Conservation (phyloP, 1,140 invertebrate genomes). For the Druon quercuslanigerum region DNA sequence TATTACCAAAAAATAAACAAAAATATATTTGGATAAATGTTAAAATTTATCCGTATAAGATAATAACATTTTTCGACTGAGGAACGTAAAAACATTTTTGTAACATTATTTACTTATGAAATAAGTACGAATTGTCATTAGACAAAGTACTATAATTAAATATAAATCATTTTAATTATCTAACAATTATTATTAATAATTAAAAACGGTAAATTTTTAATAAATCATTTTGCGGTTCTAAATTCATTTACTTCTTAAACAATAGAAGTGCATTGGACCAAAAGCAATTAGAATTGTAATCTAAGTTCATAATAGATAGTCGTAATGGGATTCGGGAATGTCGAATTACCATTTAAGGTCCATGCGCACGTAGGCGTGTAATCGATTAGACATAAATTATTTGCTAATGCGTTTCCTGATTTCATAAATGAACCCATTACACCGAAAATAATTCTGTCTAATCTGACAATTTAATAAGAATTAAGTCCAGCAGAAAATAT, state of each 20-base stretch:
- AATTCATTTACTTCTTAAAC: not conserved
- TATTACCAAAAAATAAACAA: conserved; percentile 34
- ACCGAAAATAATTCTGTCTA: not conserved
- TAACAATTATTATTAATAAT: no score
- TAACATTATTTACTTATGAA: no score
- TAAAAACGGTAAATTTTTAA: no score
- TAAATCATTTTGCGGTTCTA: not conserved
- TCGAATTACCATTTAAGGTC: conserved; percentile 16
- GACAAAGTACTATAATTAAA: no score
- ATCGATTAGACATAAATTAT: conserved; percentile 7
- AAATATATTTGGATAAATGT: no score
- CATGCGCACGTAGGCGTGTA: not conserved
- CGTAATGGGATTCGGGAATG: conserved; percentile 5
- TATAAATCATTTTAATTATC: no score
- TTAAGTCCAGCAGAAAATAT: no score
- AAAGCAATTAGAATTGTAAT: not conserved
- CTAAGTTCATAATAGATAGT: conserved; percentile 6
- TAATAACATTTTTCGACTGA: no score
- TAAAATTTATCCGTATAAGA: no score
- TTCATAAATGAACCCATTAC: not conserved
- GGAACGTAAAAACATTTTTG: no score
- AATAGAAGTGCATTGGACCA: not conserved
- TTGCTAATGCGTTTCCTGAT: conserved; percentile 3
- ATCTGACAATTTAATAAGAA: no score
- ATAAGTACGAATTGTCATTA: no score